Percentiles rank a stretch among this genome's conserved stretches.
Evolutionary conservation across 1,140 invertebrate genomes (phyloP).

Genomic region (Ceratina calcarata): DNA sequence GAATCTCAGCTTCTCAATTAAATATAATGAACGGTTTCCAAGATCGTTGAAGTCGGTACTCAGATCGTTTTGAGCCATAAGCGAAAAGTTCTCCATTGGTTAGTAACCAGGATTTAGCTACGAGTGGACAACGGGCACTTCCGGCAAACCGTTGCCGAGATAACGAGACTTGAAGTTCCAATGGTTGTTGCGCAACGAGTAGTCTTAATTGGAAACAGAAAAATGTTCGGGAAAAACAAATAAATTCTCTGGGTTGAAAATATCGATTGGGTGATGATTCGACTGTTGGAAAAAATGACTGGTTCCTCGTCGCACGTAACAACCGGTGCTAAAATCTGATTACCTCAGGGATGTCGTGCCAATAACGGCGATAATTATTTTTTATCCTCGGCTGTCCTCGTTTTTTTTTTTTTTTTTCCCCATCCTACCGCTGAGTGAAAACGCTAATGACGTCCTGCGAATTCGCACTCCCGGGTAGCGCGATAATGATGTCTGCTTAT

Average conservation of each 20-base stretch:
- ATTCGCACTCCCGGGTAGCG: background rate
- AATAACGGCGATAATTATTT: slow-evolving; percentile 20
- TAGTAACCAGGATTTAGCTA: background rate
- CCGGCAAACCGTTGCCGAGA: background rate
- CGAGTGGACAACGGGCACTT: background rate
- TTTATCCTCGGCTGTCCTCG: no score
- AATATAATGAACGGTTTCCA: background rate
- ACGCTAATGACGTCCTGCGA: background rate
- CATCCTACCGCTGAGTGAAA: no score
- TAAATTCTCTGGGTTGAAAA: no score
- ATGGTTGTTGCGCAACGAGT: background rate
- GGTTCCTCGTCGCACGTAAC: no score
- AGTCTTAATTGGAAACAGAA: slow-evolving; percentile 10
- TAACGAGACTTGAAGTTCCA: background rate
- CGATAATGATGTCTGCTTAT: background rate
- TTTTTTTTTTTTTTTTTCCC: no score
- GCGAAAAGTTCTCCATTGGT: background rate
- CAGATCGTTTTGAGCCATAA: background rate
- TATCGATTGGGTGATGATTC: no score
- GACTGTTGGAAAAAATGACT: no score
- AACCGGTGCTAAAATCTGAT: background rate
- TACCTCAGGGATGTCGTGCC: slow-evolving; percentile 10
- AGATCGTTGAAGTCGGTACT: background rate
- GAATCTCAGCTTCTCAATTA: no score
- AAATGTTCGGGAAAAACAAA: background rate